Percentiles rank a stretch among this genome's conserved stretches.
These are phyloP conservation scores for Philaethria dido DNA, from an alignment of 2,888 invertebrate genomes.

Conservation along the genomic window DNA sequence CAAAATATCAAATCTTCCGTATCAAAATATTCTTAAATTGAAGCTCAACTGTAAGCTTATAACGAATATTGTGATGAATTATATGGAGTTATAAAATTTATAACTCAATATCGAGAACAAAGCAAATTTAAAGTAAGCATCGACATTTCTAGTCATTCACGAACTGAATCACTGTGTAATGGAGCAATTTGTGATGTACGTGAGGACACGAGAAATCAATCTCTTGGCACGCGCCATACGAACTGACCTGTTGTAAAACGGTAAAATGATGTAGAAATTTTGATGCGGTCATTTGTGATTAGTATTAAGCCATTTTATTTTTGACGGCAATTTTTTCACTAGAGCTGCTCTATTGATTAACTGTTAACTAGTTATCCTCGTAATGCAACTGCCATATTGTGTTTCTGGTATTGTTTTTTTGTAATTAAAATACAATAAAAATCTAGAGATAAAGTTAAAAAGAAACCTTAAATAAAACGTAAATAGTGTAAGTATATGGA, in stretches of 20 bases:
- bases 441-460: too few relatives aligned
- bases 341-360: too few relatives aligned
- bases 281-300: background rate
- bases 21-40: background rate
- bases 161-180: constrained; percentile 52
- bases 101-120: constrained; percentile 16
- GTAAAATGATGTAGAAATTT: constrained; percentile 19
- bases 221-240: constrained; percentile 65
- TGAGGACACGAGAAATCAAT: constrained; percentile 68
- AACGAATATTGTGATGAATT: background rate
- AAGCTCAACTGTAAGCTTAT: background rate
- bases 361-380: too few relatives aligned
- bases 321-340: too few relatives aligned
- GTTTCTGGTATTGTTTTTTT: too few relatives aligned
- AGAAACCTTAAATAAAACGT: too few relatives aligned
- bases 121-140: constrained; percentile 41
- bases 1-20: too few relatives aligned
- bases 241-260: constrained; percentile 43
- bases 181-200: constrained; percentile 68
- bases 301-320: background rate
- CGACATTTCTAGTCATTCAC: constrained; percentile 51
- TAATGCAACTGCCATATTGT: background rate
- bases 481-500: background rate
- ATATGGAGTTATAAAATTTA: constrained; percentile 1
- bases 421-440: too few relatives aligned